Percentiles rank a stretch among this genome's conserved stretches.
Evolutionary conservation across 2,113 vertebrate genomes (phyloP).

Genomic region (Eupsittula cactorum): DNA sequence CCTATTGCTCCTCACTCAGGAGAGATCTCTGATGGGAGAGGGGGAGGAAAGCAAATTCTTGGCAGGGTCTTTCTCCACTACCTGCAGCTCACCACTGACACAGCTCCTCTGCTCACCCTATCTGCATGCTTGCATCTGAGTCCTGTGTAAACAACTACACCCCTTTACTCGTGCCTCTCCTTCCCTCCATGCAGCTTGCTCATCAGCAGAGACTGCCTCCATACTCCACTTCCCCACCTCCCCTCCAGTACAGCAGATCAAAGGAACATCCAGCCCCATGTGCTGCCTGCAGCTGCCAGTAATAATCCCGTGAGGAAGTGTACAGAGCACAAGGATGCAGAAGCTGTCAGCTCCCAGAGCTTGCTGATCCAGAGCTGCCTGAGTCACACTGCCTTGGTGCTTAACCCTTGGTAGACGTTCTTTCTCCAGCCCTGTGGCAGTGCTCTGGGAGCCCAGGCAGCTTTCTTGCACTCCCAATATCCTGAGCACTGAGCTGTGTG

Average conservation of each 20-base stretch:
- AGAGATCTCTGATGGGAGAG: neutral
- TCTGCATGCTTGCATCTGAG: neutral
- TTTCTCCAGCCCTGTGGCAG: neutral
- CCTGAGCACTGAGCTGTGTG: neutral
- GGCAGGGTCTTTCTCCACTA: neutral
- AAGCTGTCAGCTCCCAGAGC: neutral
- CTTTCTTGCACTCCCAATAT: fast-evolving
- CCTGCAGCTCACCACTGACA: neutral
- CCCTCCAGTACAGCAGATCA: neutral
- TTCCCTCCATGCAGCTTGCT: neutral
- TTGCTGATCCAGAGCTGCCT: neutral
- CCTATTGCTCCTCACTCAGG: neutral
- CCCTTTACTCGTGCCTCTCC: neutral
- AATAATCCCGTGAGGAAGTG: neutral
- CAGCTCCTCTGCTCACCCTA: neutral
- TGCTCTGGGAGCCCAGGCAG: neutral
- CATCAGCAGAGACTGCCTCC: neutral
- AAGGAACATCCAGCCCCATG: neutral
- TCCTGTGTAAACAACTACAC: neutral
- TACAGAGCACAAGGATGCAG: neutral
- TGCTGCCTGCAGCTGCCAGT: neutral
- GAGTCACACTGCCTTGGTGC: neutral
- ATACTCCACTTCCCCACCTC: neutral
- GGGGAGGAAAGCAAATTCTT: neutral
- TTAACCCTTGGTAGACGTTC: neutral